Conservation (phyloP, 2,797 vertebrate species). For the Gallinago nigripennis region DNA sequence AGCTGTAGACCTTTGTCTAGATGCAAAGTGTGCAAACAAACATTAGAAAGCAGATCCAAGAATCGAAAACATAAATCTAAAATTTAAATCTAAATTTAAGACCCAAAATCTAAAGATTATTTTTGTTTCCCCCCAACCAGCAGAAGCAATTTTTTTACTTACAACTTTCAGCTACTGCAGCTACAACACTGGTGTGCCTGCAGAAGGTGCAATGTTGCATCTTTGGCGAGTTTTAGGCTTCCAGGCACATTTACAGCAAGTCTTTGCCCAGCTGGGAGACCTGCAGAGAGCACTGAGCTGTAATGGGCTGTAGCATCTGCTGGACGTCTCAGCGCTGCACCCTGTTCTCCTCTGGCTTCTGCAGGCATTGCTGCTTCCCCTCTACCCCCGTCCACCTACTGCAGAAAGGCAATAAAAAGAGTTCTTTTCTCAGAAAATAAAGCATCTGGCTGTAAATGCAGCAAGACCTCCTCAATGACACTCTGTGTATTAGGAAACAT, state of each 20-base stretch:
- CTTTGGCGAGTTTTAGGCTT: not conserved
- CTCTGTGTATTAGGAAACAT: not conserved
- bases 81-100: too few species aligned
- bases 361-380: not conserved
- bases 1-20: not conserved
- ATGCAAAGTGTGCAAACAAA: not conserved
- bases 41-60: not conserved
- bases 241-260: not conserved
- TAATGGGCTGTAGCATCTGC: not conserved
- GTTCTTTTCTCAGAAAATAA: not conserved
- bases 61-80: not conserved
- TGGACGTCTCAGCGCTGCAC: fast-evolving
- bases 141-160: not conserved
- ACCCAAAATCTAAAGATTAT: not conserved
- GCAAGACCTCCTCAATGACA: not conserved
- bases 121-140: not conserved
- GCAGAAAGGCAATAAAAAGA: not conserved
- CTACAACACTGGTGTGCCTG: not conserved
- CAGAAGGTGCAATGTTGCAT: not conserved
- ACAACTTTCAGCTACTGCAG: not conserved
- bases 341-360: not conserved
- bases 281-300: not conserved
- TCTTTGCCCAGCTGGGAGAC: not conserved
- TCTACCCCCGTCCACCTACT: not conserved
- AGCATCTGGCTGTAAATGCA: not conserved